Evolutionary conservation across 2,113 vertebrate genomes (phyloP), one percentile per base, ranked within the genome.

Genomic region (Ia io): DNA sequence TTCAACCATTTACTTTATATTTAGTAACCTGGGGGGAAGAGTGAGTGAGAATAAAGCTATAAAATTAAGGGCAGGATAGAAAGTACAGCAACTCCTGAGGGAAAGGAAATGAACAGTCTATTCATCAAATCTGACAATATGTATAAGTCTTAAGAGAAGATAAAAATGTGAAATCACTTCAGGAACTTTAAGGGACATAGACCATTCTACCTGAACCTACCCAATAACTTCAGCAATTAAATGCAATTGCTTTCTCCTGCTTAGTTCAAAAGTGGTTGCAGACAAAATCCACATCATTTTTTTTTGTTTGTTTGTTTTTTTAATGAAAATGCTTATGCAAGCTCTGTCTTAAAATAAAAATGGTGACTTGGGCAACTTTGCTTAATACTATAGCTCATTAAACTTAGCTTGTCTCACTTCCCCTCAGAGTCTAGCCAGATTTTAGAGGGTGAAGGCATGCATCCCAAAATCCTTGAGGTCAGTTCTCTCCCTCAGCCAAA

Each of bases 311-410:
- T 53, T 53, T 53, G 5, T 92, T 83, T 92, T 93, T 37, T 59
- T 1, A 90, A 42, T 95, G 59, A 85, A 95, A 95, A 28, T 93
- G 73, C 92, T 71, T 92, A 79, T 78, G 77, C 25, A 94, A 84
- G 71, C 65, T 87, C 30, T 74, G 44, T 87, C 84, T 95, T 97
- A 86, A 96, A 95, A 96, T 95, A 96, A 83, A 96, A 90, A 89
- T 37, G 74, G 76, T 93, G 76, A 95, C 76, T 97, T 84, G 71
- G 79, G 74, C 37, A 86, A 56, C 51, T 88, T 84, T 67, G 61
- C 67, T 92, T 93, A 89, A 92, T 91, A 70, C 47, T 28, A 13
- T 18, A 74, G 49, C 53, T 93, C 65, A 63, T 86, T 93, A 91
- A 85, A 44, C 70, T 82, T 90, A 35, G 30, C 61, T 37, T 51